Base-by-base conservation (phyloP, 2,797 vertebrate genomes). In the Microtus californicus region DNA sequence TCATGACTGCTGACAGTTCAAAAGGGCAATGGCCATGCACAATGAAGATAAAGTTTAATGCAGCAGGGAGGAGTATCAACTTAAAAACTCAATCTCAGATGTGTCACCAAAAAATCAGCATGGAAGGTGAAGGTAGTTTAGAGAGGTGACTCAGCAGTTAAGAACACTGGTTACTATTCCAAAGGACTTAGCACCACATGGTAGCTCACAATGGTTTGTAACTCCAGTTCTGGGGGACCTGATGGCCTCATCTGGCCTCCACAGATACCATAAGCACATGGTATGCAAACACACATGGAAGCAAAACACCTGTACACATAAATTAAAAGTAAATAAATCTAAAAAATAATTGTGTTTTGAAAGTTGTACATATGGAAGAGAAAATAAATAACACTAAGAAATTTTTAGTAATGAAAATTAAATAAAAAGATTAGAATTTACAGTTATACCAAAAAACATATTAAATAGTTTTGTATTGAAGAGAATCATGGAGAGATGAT, bases 401-500 rank as follows among this genome's bases (percentile, higher is more conserved):
- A 83, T 34, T 87, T 5, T 93, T 83, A 74, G 5, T 65, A 65
- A 25, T 92, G 67, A 80, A 73, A 51, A 73, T 73, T 90, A 87
- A 93, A 93, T 48, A 93, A 59, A 71, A 37, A 83, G 83, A 73
- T 34, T 37, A 48, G 45, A 93, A 69, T 67, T 91, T 21, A 7
- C 69, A 76, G 56, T 91, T 63, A 34, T 74, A 78, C 1, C 11
- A 21, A 34, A 92, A 95, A 0, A 71, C 5, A 56, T 73, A 61
- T 19, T 13, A 88, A 87, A 59, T 67, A 11, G 3, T 17, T 45
- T 91, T 95, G 11, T 94, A 69, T 85, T 89, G 11, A 56, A 82
- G 31, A 71, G 69, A 92, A 91, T 89, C 91, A 87, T 5, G 13
- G 31, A 23, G 43, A 82, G 4, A 91, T 67, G 78, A 96, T 71